phyloP scores from a whole-genome alignment of 1,140 invertebrate species.

The Sweltsa coloradensis region DNA sequence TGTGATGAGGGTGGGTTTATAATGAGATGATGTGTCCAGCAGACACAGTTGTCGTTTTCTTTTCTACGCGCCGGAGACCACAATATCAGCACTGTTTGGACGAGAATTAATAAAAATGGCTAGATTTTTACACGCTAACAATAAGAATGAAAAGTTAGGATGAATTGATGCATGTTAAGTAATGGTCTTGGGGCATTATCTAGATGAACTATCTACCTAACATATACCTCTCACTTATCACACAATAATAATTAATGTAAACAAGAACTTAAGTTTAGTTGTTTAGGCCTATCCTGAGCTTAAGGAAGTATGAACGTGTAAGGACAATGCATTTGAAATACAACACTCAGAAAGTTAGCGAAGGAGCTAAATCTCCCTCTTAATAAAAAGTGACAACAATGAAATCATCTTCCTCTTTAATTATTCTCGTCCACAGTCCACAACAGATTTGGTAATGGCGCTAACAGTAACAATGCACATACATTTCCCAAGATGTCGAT shows the following conservation, averaged over 20 bases:
- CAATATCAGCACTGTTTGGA: conserved; percentile 5
- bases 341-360: conserved; percentile 2
- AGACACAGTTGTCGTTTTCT: conserved; percentile 11
- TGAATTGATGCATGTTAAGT: background rate
- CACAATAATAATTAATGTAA: background rate
- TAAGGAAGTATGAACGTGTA: background rate
- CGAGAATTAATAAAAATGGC: background rate
- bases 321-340: conserved; percentile 1
- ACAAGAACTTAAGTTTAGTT: background rate
- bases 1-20: too few relatives aligned
- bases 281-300: background rate
- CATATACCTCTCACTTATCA: background rate
- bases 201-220: background rate
- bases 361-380: conserved; percentile 8
- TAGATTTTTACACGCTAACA: background rate
- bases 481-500: conserved; percentile 2
- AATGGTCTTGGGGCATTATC: background rate
- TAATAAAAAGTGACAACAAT: background rate
- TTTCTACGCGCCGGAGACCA: conserved; percentile 11
- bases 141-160: background rate
- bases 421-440: conserved; percentile 9
- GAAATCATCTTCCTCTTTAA: background rate
- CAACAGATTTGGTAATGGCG: background rate
- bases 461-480: conserved; percentile 8
- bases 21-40: too few relatives aligned